Percentiles rank a stretch among this genome's conserved stretches.
Conservation (phyloP, 2,797 vertebrate genomes). For the Rhinoraja longicauda region DNA sequence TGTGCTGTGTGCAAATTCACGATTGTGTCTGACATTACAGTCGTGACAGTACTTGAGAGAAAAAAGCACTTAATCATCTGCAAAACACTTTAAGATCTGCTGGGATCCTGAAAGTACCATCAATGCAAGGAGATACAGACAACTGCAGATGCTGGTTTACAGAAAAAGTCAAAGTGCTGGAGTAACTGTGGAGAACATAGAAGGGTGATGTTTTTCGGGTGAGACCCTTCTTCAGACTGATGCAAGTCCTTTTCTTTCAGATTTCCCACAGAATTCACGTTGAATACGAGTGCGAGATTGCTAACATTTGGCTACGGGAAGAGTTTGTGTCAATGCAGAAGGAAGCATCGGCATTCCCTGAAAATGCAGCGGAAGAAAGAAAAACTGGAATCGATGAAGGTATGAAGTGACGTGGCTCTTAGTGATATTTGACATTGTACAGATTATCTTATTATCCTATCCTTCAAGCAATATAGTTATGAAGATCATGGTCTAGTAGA, state of each 20-base stretch:
- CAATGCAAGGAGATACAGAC: too few species aligned
- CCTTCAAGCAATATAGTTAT: background rate
- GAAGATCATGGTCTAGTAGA: background rate
- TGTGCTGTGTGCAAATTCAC: background rate
- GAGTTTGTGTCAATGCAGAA: slow-evolving; percentile 60
- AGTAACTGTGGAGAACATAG: too few species aligned
- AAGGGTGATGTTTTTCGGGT: too few species aligned
- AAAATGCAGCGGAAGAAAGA: slow-evolving; percentile 41
- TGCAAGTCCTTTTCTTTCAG: slow-evolving; percentile 51
- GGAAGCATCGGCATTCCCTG: slow-evolving; percentile 52
- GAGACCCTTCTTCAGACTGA: background rate
- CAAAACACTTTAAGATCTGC: background rate
- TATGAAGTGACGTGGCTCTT: slow-evolving; percentile 43
- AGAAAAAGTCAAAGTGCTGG: too few species aligned
- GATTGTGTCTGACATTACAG: background rate
- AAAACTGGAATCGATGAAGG: slow-evolving; percentile 50
- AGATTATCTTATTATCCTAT: background rate
- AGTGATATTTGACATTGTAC: background rate
- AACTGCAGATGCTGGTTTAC: too few species aligned
- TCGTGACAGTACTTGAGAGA: background rate
- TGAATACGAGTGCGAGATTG: slow-evolving; percentile 78
- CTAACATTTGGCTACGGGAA: slow-evolving; percentile 65
- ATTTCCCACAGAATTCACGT: slow-evolving; percentile 72
- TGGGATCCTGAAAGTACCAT: too few species aligned
- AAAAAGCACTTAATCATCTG: background rate